Conservation (phyloP, 2,113 vertebrate species). For the Amblyopsis rosae region DNA sequence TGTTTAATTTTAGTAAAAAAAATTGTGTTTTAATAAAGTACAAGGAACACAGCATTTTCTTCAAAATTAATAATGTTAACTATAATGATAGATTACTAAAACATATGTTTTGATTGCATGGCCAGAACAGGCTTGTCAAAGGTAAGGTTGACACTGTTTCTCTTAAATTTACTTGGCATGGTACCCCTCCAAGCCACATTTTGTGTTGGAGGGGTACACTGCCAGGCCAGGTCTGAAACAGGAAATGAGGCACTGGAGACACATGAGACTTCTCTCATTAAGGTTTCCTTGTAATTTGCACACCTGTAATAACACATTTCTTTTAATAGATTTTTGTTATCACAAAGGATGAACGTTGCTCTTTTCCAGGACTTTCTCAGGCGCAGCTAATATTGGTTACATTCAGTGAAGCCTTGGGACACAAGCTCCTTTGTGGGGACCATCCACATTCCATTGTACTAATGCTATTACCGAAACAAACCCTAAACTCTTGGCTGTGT, state of each 20-base stretch:
- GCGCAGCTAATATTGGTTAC: not conserved
- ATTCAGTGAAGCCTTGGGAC: not conserved
- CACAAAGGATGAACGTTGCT: not conserved
- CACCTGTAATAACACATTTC: too few species aligned
- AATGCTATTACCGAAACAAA: not conserved
- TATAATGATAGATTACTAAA: slow-evolving; percentile 14
- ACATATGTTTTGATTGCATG: slow-evolving; percentile 16
- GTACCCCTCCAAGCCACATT: slow-evolving; percentile 35
- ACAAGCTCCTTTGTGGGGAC: not conserved
- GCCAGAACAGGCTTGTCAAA: slow-evolving; percentile 5
- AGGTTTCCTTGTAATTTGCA: too few species aligned
- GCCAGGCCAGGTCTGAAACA: slow-evolving; percentile 45
- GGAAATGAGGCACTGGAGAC: slow-evolving; percentile 65
- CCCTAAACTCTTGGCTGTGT: too few species aligned
- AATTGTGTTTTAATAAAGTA: not conserved
- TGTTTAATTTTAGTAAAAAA: not conserved
- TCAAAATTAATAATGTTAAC: slow-evolving; percentile 2
- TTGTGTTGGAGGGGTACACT: slow-evolving; percentile 67
- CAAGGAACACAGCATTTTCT: not conserved
- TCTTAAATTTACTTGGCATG: slow-evolving; percentile 57
- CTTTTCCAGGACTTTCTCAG: not conserved
- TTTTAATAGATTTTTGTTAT: not conserved
- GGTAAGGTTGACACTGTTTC: too few species aligned
- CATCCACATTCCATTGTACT: not conserved
- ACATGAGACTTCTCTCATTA: slow-evolving; percentile 30